Evolutionary conservation across 2,797 vertebrate species (phyloP), one percentile per base, ranked within the genome.

Genomic region (Propithecus deckenii): DNA sequence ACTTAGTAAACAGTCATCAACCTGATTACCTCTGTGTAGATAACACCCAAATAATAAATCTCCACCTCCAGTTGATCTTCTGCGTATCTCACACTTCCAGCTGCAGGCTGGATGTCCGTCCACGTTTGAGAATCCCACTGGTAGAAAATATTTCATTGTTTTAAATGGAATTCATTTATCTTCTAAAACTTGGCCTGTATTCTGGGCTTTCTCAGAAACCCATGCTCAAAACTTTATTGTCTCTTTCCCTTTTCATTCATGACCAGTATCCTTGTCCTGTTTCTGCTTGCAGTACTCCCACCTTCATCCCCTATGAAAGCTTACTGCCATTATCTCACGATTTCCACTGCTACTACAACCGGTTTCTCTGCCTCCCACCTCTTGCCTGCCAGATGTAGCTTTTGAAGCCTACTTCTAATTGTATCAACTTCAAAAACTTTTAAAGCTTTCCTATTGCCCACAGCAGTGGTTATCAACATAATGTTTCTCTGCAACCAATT

Each of bases 81-180:
- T 12, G 9, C 17, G 13, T 5, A 5, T 59, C 43, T n/a, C 41
- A 48, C 22, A 25, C 32, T 84, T 67, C 15, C 22, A 59, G 48
- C 25, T 41, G 5, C 50, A 88, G n/a, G 15, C n/a, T 52, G 50
- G 35, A 76, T 4, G 63, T 41, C 23, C 7, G 63, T 41, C 23
- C 35, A 22, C 55, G 61, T 84, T 61, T 61, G 43, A 84, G 63
- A 13, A 35, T 11, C 28, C 52, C 22, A 41, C 25, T 35, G 23
- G 28, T 30, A 78, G 55, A 5, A 75, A 46, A 69, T 23, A 52
- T 85, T 74, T 79, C 12, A 75, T 75, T 88, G 32, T 65, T 93
- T 75, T 80, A 41, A 80, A 48, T 2, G 63, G 32, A 97, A 71
- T 91, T 93, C 14, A 93, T n/a, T 96, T 61, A 5, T 83, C 41